Evolutionary conservation across 2,888 invertebrate species (phyloP).

Genomic region (Chalcis sispes): DNA sequence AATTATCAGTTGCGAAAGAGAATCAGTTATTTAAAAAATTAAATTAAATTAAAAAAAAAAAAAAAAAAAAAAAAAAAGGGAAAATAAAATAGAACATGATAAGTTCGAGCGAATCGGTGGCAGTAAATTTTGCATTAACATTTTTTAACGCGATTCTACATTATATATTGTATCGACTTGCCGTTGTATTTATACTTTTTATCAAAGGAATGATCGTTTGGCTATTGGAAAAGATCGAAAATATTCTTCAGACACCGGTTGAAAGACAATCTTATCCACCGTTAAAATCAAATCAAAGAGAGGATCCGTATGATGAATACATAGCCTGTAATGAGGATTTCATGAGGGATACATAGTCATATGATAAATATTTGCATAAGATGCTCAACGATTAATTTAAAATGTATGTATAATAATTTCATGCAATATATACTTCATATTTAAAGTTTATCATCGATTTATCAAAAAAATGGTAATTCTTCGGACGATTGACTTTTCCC

Average conservation of each 20-base stretch:
- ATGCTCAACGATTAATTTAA: no score
- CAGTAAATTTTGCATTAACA: conserved; percentile 60
- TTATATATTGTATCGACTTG: conserved; percentile 67
- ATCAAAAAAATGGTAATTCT: no score
- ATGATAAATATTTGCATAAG: no score
- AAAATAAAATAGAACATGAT: conserved; percentile 25
- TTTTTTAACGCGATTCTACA: conserved; percentile 67
- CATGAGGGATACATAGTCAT: no score
- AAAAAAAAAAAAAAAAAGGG: conserved; percentile 1
- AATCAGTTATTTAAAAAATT: background rate
- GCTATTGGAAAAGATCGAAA: conserved; percentile 16
- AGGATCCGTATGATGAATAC: no score
- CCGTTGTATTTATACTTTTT: conserved; percentile 62
- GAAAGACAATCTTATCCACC: background rate
- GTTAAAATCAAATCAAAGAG: background rate
- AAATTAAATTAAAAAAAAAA: background rate
- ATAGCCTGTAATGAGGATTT: no score
- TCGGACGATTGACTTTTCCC: no score
- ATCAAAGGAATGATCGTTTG: conserved; percentile 56
- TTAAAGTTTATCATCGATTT: no score
- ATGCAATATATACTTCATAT: no score
- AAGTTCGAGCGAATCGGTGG: conserved; percentile 59
- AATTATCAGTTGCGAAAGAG: background rate
- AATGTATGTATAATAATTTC: no score
- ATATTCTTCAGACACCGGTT: background rate